Base-by-base conservation (phyloP, 2,888 invertebrate species). In the Tenthredo scrophulariae region DNA sequence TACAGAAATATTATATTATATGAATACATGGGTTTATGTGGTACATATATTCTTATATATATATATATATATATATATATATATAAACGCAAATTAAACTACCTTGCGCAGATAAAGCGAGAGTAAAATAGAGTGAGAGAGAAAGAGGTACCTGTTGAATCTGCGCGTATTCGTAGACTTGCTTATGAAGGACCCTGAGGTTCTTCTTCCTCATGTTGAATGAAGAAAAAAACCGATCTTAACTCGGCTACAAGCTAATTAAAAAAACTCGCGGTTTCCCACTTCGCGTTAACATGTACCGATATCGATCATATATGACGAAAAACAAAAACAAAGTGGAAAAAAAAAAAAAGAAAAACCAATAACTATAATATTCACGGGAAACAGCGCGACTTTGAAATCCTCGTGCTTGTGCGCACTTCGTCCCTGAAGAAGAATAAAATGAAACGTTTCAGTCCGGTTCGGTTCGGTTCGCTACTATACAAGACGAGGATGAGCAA, bases 141-240 rank as follows among this genome's bases (percentile, higher is more conserved):
- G 62, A 74, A 58, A 85, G 6, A 26, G 40, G 84, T 90, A 91
- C 91, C 91, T 91, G 91, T 84, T 89, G 89, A 84, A 87, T 79
- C 84, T 88, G 89, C 84, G 83, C 87, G 86, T 89, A 89, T 75
- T 91, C 89, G 88, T 89, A 90, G 87, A 90, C 89, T 88, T 93
- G 91, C 85, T 93, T 93, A 87, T 93, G 93, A 85, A 93, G 85
- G 82, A 93, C 92, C 85, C 91, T 89, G 15, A 91, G 89, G 84
- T 93, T 93, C 89, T 93, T 93, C 87, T 93, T 93, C 91, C 93
- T 92, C 93, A 93, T 93, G 84, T 82, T 85, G 80, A 33, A 37
- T 62, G 9, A 10, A 18, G 62, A n/a, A 46, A 77, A 77, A 54
- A 74, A 43, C 13, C 7, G 15, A 37, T 37, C 7, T n/a, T 5